Conservation (phyloP, 2,888 invertebrate species). For the Chrysotoxum bicinctum region DNA sequence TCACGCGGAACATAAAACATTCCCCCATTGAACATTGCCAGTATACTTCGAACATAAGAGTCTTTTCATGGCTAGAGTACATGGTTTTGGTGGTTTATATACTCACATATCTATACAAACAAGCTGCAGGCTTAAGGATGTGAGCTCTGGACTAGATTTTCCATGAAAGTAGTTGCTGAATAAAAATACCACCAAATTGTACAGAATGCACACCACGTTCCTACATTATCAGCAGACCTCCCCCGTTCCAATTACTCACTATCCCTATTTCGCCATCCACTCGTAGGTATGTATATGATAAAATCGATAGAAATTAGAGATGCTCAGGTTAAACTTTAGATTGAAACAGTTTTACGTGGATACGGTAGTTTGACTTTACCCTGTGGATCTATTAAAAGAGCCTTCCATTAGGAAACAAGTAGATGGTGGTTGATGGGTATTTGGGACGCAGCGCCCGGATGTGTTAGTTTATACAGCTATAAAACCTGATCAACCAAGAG, state of each 20-base stretch:
- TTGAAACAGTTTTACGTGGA: constrained; percentile 50
- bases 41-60: constrained; percentile 21
- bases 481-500: constrained; percentile 44
- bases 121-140: not conserved
- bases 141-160: constrained; percentile 50
- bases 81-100: not conserved
- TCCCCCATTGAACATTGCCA: not conserved
- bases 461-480: not conserved
- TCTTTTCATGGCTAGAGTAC: constrained; percentile 2
- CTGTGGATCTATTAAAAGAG: constrained; percentile 23
- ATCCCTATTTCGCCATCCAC: not conserved
- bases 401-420: not conserved
- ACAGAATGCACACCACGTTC: constrained; percentile 28
- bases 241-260: not conserved
- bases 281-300: not conserved
- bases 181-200: constrained; percentile 34
- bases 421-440: not conserved
- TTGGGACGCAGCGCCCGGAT: not conserved
- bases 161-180: constrained; percentile 50
- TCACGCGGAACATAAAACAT: constrained; percentile 49
- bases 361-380: constrained; percentile 5
- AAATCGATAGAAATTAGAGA: constrained; percentile 61
- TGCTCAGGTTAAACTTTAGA: constrained; percentile 49
- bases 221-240: not conserved
- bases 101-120: not conserved